phyloP scores from a whole-genome alignment of 2,888 invertebrate species.

The Lysandra coridon region DNA sequence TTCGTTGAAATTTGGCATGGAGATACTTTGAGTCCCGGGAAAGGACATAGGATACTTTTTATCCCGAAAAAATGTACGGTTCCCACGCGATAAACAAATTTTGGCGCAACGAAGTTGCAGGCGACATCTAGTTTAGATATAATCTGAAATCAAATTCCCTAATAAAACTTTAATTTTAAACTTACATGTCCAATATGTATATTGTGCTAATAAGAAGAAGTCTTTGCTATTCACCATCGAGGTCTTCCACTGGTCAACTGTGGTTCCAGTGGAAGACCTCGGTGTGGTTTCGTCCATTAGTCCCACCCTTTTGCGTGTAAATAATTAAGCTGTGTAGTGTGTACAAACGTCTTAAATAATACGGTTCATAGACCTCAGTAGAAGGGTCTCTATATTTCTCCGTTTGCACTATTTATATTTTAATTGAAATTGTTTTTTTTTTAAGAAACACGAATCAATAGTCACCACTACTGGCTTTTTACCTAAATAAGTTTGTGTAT shows the following conservation, averaged over 20 bases:
- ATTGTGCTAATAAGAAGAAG: neutral
- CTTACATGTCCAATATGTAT: neutral
- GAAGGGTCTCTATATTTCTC: neutral
- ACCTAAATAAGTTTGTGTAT: too few relatives aligned
- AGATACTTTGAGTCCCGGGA: too few relatives aligned
- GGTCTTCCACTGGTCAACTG: neutral
- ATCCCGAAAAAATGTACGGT: too few relatives aligned
- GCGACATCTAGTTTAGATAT: too few relatives aligned
- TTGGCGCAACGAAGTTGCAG: too few relatives aligned
- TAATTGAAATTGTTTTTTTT: neutral
- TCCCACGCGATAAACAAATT: too few relatives aligned
- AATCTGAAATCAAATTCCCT: neutral
- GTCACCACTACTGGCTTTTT: neutral
- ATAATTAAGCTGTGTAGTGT: neutral
- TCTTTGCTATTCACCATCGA: neutral
- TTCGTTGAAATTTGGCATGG: too few relatives aligned
- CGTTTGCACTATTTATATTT: neutral
- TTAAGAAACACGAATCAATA: neutral
- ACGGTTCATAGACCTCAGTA: neutral
- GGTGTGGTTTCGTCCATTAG: constrained; percentile 1
- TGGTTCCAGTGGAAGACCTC: neutral
- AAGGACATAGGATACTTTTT: too few relatives aligned
- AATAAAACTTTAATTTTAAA: neutral
- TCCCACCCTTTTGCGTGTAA: neutral
- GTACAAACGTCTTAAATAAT: neutral